phyloP scores from a whole-genome alignment of 1,140 invertebrate genomes.

The Augochlora pura region DNA sequence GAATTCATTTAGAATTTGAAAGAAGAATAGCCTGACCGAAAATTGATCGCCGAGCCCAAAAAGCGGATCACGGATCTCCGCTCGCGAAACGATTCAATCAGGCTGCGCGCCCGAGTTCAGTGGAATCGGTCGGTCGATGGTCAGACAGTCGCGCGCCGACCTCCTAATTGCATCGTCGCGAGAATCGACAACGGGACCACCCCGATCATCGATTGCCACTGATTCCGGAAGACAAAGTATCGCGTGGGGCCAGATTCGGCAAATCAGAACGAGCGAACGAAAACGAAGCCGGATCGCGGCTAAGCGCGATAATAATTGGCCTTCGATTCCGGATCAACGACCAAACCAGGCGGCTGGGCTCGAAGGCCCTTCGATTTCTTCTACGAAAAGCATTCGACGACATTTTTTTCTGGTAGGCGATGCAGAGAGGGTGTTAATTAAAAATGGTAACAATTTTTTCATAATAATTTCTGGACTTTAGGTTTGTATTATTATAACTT shows the following conservation, averaged over 20 bases:
- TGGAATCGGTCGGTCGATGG: neutral
- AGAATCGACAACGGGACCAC: neutral
- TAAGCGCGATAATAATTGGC: conserved; percentile 54
- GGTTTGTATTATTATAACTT: too few species aligned
- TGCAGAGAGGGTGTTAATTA: too few species aligned
- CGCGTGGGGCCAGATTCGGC: too few species aligned
- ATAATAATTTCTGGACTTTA: too few species aligned
- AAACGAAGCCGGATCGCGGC: too few species aligned
- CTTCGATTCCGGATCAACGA: conserved; percentile 55
- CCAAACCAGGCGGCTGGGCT: conserved; percentile 28
- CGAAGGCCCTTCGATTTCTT: conserved; percentile 37
- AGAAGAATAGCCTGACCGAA: neutral
- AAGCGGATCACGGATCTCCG: neutral
- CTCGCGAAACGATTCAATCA: too few species aligned
- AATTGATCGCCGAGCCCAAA: conserved; percentile 15
- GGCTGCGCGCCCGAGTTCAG: neutral
- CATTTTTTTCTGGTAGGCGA: too few species aligned
- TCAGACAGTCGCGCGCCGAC: neutral
- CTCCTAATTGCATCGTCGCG: neutral
- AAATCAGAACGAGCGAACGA: too few species aligned
- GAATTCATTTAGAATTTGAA: too few species aligned
- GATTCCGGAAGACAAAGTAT: neutral
- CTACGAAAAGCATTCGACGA: neutral
- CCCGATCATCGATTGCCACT: neutral
- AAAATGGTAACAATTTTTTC: too few species aligned